Evolutionary conservation across 2,888 invertebrate genomes (phyloP).

Genomic region (Leucoptera coffeella): DNA sequence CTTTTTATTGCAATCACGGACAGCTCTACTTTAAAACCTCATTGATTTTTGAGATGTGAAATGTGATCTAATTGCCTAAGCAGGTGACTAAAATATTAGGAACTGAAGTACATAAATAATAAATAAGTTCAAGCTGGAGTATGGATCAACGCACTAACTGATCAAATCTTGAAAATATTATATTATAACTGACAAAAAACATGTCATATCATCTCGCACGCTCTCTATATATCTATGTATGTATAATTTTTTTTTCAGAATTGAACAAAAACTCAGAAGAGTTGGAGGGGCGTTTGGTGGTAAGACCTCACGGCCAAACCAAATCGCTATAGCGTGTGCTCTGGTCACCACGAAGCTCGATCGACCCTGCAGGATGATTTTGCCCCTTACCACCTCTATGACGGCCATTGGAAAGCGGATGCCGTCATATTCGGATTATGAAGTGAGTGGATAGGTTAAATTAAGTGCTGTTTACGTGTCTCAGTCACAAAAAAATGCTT

Average conservation of each 20-base stretch:
- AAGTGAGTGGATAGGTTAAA: constrained; percentile 11
- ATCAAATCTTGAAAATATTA: too few species aligned
- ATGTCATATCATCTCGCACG: neutral
- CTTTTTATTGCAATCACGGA: too few species aligned
- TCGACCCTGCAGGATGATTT: constrained; percentile 55
- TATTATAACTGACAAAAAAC: neutral
- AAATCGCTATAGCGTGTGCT: constrained; percentile 56
- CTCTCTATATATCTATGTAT: neutral
- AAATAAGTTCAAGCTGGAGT: too few species aligned
- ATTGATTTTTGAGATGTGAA: neutral
- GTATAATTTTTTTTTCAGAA: constrained; percentile 33
- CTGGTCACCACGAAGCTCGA: constrained; percentile 55
- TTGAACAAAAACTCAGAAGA: constrained; percentile 64
- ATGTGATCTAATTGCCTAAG: too few species aligned
- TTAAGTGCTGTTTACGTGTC: too few species aligned
- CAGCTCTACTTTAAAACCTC: too few species aligned
- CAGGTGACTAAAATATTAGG: too few species aligned
- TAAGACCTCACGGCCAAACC: constrained; percentile 56
- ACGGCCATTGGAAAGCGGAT: constrained; percentile 41
- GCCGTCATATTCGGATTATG: constrained; percentile 31
- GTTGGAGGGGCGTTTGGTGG: constrained; percentile 72
- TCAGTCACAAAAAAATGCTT: too few species aligned
- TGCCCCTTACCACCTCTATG: constrained; percentile 56
- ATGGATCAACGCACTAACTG: too few species aligned
- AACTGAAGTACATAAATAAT: too few species aligned